Percentiles rank a stretch among this genome's conserved stretches.
phyloP scores from a whole-genome alignment of 2,113 vertebrate species.

The Mesembrinibis cayennensis region DNA sequence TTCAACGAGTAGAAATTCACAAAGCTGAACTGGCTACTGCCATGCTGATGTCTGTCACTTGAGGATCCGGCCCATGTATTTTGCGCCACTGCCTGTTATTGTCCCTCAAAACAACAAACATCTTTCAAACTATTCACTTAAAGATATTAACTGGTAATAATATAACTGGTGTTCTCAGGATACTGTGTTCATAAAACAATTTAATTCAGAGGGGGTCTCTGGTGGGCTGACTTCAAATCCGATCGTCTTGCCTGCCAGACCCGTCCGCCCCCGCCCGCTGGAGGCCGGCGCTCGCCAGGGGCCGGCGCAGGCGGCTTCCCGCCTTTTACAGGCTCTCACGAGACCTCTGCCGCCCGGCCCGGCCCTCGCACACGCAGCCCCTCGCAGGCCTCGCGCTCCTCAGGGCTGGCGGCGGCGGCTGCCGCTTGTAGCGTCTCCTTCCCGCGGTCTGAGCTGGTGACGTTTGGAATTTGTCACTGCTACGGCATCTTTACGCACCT shows the following conservation, averaged over 20 bases:
- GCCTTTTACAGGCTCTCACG: not conserved
- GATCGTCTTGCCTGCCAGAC: too few relatives aligned
- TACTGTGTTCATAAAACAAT: fast-evolving
- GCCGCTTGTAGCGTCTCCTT: not conserved
- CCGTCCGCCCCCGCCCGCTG: too few relatives aligned
- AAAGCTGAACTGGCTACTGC: not conserved
- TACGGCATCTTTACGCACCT: fast-evolving
- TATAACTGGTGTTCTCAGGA: fast-evolving
- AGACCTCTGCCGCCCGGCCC: not conserved
- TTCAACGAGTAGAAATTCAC: not conserved
- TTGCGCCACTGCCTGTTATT: not conserved
- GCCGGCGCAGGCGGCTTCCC: too few relatives aligned
- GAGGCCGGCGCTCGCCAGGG: too few relatives aligned
- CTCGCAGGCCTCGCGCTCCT: fast-evolving
- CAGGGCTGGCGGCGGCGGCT: fast-evolving
- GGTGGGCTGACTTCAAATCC: not conserved
- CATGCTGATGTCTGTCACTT: not conserved
- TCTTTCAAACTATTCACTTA: too few relatives aligned
- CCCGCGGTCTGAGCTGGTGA: fast-evolving
- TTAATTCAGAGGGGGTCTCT: not conserved
- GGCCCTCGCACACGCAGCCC: too few relatives aligned
- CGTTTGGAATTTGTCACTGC: not conserved
- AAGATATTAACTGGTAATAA: fast-evolving
- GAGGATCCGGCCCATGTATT: not conserved
- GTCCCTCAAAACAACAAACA: not conserved